These are phyloP conservation scores for Lasioglossum oenotherae DNA, from an alignment of 2,888 invertebrate genomes.

Conservation along the genomic window DNA sequence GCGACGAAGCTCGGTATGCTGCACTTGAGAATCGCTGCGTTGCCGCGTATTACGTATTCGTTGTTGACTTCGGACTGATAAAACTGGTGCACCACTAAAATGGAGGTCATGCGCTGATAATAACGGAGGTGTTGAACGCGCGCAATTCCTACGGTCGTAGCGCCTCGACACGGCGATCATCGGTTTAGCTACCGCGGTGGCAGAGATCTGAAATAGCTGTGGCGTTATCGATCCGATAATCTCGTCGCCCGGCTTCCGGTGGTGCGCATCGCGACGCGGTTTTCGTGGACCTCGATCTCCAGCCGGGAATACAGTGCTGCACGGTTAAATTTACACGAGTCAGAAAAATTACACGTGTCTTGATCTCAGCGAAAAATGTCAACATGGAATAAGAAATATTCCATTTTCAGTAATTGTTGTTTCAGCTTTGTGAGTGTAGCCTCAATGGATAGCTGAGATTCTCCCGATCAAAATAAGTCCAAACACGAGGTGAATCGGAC, in stretches of 20 bases:
- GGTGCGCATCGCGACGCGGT: slow-evolving; percentile 13
- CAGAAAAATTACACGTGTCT: not conserved
- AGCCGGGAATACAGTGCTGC: not conserved
- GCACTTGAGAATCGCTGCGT: slow-evolving; percentile 94
- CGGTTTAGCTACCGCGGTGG: not conserved
- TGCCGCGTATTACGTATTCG: slow-evolving; percentile 95
- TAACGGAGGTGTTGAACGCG: slow-evolving; percentile 7
- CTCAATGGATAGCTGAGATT: not conserved
- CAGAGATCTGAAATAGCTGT: slow-evolving; percentile 24
- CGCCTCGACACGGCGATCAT: not conserved
- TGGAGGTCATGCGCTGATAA: slow-evolving; percentile 43
- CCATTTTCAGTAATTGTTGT: not conserved
- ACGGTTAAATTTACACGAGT: not conserved
- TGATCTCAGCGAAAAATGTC: not conserved
- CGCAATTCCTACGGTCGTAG: not conserved
- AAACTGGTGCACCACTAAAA: slow-evolving; percentile 94
- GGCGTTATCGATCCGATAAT: slow-evolving; percentile 33
- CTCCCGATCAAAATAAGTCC: not conserved
- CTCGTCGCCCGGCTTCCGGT: not conserved
- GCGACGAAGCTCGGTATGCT: slow-evolving; percentile 96
- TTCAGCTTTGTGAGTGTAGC: not conserved
- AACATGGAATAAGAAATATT: not conserved
- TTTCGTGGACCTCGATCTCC: not conserved
- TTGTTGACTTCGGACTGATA: slow-evolving; percentile 96
- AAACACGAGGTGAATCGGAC: too few species aligned